Base-by-base conservation (phyloP, 2,888 invertebrate genomes). In the Drosophila infuscata region DNA sequence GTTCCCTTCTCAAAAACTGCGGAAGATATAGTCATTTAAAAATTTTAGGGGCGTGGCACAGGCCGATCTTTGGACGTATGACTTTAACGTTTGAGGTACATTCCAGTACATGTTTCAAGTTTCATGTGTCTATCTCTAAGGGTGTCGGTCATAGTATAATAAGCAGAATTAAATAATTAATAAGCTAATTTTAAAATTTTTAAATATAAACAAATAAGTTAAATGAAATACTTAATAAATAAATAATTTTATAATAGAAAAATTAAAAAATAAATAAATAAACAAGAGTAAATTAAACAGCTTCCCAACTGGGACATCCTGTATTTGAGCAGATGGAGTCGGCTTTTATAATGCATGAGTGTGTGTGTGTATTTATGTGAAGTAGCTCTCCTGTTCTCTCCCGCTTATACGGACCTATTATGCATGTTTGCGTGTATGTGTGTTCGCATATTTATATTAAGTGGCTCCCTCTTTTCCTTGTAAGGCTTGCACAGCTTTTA, bases 401-500 rank as follows among this genome's bases (percentile, higher is more conserved):
- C 3, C 7, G 43, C 35, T 35, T 2, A 12, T 35, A 7, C 17
- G 36, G 17, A 38, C 38, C 8, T 17, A 17, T 38, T 38, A 3
- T 8, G 8, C 17, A 3, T 1, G 20, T 25, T 1, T 46, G 20
- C 46, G 15, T 25, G 46, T 15, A 15, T 15, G 2, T 46, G 17
- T 38, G 25, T 15, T 46, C 8, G 46, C 15, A 25, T 25, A 46
- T 25, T 25, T 46, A 8, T 15, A 25, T 46, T 25, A 25, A 25
- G 46, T 15, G 8, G 3, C 12, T 46, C 46, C 2, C n/a, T 41
- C 8, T n/a, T 8, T 41, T 46, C 20, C 12, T 46, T 46, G 20
- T 12, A 56, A 49, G 72, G 66, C 58, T 61, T 58, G 17, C 11
- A 35, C 17, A 43, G 36, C 54, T 38, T 36, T 29, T 9, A 53